A percentile compares a stretch with the other conserved stretches of the same genome.
These are phyloP conservation scores for Harpalus rubripes DNA, from an alignment of 2,888 invertebrate species.

Conservation along the genomic window DNA sequence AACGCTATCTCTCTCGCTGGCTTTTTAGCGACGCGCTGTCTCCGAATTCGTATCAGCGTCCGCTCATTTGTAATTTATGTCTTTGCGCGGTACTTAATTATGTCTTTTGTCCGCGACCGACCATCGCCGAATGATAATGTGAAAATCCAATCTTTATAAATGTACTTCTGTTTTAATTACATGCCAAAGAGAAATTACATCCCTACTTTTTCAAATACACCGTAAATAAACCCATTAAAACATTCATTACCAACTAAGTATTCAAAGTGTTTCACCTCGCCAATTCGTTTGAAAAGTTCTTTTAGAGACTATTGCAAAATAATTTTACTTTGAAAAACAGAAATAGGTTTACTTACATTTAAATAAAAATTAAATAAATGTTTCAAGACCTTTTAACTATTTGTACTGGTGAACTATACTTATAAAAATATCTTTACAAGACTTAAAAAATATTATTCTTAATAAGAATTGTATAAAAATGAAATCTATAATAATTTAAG, in stretches of 20 bases:
- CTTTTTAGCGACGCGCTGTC: slow-evolving; percentile 52
- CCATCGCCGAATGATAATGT: slow-evolving; percentile 56
- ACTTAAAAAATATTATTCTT: too few species aligned
- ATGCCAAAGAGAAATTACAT: slow-evolving; percentile 34
- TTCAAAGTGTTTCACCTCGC: neutral
- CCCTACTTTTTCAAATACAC: slow-evolving; percentile 35
- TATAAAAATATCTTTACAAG: too few species aligned
- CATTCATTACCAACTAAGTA: neutral
- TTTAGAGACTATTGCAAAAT: too few species aligned
- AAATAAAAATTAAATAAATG: too few species aligned
- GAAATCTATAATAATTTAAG: too few species aligned
- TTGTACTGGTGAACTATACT: too few species aligned
- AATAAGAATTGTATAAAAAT: too few species aligned
- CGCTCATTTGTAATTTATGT: slow-evolving; percentile 63
- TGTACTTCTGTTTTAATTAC: slow-evolving; percentile 56
- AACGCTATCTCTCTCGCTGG: slow-evolving; percentile 21
- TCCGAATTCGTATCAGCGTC: slow-evolving; percentile 59
- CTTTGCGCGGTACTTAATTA: slow-evolving; percentile 56
- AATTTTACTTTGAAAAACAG: too few species aligned
- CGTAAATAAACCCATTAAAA: slow-evolving; percentile 25
- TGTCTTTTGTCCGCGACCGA: slow-evolving; percentile 40
- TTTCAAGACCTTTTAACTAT: too few species aligned
- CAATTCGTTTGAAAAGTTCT: too few species aligned
- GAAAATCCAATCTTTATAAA: slow-evolving; percentile 62
- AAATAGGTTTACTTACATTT: too few species aligned